Evolutionary conservation across 2,888 invertebrate species (phyloP).

Genomic region (Hartigia nigra): DNA sequence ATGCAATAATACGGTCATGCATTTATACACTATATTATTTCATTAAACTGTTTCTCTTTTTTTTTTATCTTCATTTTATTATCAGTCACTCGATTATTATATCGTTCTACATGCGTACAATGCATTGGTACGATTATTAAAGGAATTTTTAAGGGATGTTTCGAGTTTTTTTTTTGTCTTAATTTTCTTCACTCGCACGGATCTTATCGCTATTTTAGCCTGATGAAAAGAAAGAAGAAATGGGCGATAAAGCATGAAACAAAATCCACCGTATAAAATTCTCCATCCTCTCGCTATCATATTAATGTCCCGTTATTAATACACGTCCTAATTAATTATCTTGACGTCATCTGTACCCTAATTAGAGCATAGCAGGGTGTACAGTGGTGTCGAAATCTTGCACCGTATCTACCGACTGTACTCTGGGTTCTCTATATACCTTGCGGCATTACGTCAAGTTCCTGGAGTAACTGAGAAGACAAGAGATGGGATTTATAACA

Average conservation of each 20-base stretch:
- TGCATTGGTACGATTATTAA: neutral
- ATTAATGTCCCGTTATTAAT: constrained; percentile 56
- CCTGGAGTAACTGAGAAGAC: neutral
- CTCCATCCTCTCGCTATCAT: constrained; percentile 12
- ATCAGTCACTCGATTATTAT: no score
- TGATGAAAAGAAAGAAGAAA: neutral
- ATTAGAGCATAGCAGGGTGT: constrained; percentile 52
- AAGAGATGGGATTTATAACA: constrained; percentile 47
- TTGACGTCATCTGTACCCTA: constrained; percentile 48
- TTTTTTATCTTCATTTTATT: no score
- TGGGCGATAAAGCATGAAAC: constrained; percentile 5
- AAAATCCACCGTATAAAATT: constrained; percentile 4
- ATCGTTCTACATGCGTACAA: neutral
- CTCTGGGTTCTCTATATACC: neutral
- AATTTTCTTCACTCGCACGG: no score
- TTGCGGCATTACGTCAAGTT: no score
- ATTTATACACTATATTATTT: no score
- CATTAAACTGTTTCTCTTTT: no score
- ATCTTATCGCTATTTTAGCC: no score
- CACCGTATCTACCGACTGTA: constrained; percentile 39
- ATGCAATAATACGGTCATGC: no score
- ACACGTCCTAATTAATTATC: constrained; percentile 61
- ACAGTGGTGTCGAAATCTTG: constrained; percentile 60
- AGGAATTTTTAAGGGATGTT: neutral
- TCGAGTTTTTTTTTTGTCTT: neutral